These are phyloP conservation scores for Prochilodus magdalenae DNA, from an alignment of 2,113 vertebrate species.

Conservation along the genomic window DNA sequence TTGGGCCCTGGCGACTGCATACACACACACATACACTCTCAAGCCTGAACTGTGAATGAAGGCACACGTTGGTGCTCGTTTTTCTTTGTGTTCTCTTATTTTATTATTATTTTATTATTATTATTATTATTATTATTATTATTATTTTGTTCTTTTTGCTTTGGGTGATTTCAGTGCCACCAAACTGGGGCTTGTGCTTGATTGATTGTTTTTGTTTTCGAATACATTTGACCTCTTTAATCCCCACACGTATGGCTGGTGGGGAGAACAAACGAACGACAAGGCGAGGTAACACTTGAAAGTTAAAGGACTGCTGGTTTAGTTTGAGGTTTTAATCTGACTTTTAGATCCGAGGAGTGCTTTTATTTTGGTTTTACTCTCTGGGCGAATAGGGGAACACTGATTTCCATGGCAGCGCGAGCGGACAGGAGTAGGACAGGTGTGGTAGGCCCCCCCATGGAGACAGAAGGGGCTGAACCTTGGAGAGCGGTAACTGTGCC, in stretches of 20 bases:
- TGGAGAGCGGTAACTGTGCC: slow-evolving; percentile 89
- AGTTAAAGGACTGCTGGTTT: slow-evolving; percentile 76
- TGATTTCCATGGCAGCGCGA: slow-evolving; percentile 11
- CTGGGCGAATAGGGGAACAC: slow-evolving; percentile 59
- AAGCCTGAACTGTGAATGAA: slow-evolving; percentile 67
- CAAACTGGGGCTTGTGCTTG: not conserved
- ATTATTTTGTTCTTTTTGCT: slow-evolving; percentile 65
- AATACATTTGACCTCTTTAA: slow-evolving; percentile 23
- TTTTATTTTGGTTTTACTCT: slow-evolving; percentile 65
- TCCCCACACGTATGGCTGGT: slow-evolving; percentile 49
- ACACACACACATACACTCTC: slow-evolving; percentile 47
- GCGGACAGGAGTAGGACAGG: slow-evolving; percentile 16
- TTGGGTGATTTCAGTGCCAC: slow-evolving; percentile 69
- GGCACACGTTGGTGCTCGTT: slow-evolving; percentile 65
- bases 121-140: slow-evolving; percentile 71
- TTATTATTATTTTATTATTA: slow-evolving; percentile 69
- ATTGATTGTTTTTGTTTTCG: slow-evolving; percentile 25
- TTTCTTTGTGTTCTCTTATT: slow-evolving; percentile 64
- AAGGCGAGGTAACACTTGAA: slow-evolving; percentile 89
- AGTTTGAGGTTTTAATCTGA: slow-evolving; percentile 78
- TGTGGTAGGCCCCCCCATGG: not conserved
- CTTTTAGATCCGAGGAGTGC: slow-evolving; percentile 61
- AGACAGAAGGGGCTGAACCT: slow-evolving; percentile 61
- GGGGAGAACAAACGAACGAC: not conserved
- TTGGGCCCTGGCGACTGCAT: slow-evolving; percentile 63